A percentile compares a stretch with the other conserved stretches of the same genome.
Evolutionary conservation across 2,797 vertebrate species (phyloP).

Genomic region (Helicolenus hilgendorfi): DNA sequence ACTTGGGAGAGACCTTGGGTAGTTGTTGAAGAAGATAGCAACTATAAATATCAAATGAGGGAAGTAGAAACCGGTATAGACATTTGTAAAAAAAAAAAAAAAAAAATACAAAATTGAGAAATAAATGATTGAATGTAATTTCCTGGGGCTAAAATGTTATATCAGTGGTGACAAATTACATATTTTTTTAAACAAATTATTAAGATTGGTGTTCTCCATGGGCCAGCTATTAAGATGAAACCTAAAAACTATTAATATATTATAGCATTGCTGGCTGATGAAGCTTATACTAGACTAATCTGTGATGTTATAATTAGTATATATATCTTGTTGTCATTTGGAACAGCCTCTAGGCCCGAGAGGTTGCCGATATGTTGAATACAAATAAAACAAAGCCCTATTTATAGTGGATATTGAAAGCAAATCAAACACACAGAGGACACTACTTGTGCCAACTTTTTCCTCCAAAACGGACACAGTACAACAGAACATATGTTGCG

Average conservation of each 20-base stretch:
- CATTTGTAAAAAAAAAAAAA: neutral
- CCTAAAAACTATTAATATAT: too few species aligned
- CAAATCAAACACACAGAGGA: constrained; percentile 24
- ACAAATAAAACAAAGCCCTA: constrained; percentile 22
- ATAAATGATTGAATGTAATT: neutral
- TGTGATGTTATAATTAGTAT: neutral
- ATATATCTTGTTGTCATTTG: constrained; percentile 36
- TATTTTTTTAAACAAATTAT: neutral
- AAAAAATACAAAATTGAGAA: neutral
- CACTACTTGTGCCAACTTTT: neutral
- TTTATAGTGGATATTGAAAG: constrained; percentile 20
- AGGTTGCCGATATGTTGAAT: neutral
- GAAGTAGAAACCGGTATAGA: neutral
- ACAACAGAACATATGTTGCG: constrained; percentile 16
- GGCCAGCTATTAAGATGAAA: neutral
- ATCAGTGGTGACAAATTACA: neutral
- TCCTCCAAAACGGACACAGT: neutral
- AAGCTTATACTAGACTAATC: constrained; percentile 13
- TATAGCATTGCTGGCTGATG: neutral
- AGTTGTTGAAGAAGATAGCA: neutral
- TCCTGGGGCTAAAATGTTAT: neutral
- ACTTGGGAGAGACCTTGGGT: neutral
- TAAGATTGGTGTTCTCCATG: neutral
- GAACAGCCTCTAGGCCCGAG: constrained; percentile 17
- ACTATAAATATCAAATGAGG: neutral